A percentile compares a stretch with the other conserved stretches of the same genome.
These are phyloP conservation scores for Phalloptychus januarius DNA, from an alignment of 2,797 vertebrate genomes.

Conservation along the genomic window DNA sequence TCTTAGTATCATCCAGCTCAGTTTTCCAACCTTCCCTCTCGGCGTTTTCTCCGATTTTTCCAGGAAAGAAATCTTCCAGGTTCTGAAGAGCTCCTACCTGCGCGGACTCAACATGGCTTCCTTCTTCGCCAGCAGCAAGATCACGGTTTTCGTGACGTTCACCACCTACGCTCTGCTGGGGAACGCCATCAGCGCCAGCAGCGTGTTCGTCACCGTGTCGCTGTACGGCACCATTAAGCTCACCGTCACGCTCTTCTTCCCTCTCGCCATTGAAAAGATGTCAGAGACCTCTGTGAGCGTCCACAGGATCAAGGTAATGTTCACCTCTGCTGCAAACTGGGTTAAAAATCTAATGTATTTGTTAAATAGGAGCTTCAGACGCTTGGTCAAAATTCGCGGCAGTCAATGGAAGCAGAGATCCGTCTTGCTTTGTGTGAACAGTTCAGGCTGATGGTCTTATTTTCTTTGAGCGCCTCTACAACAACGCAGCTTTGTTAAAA, in stretches of 20 bases:
- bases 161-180: slow-evolving; percentile 85
- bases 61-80: slow-evolving; percentile 90
- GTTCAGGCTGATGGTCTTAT: not conserved
- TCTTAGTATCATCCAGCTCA: too few species aligned
- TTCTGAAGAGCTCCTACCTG: slow-evolving; percentile 91
- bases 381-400: not conserved
- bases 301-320: slow-evolving; percentile 87
- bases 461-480: not conserved
- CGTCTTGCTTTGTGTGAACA: too few species aligned
- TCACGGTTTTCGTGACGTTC: slow-evolving; percentile 91
- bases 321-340: not conserved
- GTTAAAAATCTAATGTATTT: not conserved
- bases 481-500: not conserved
- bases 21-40: not conserved
- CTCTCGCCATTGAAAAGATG: slow-evolving; percentile 86
- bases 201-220: slow-evolving; percentile 88
- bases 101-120: slow-evolving; percentile 93
- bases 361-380: too few species aligned
- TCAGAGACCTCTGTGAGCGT: slow-evolving; percentile 88
- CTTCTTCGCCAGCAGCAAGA: slow-evolving; percentile 91
- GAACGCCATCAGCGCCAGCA: slow-evolving; percentile 86
- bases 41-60: not conserved
- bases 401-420: too few species aligned
- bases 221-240: slow-evolving; percentile 84
- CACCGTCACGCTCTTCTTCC: slow-evolving; percentile 93